These are phyloP conservation scores for Heterohyrax brucei DNA, from an alignment of 2,797 vertebrate genomes.

Conservation along the genomic window DNA sequence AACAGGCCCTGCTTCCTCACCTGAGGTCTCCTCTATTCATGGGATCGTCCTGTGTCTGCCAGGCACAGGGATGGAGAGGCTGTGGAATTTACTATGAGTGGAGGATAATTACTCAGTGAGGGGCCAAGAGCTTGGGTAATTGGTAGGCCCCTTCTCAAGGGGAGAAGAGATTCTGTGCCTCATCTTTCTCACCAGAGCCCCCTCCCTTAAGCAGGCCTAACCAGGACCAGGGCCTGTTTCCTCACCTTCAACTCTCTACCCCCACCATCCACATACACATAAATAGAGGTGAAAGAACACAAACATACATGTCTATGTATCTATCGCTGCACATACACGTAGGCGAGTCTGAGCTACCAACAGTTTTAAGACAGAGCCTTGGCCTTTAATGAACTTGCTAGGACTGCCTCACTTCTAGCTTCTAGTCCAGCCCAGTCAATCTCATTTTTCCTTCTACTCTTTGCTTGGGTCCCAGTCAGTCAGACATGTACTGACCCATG, in stretches of 20 bases:
- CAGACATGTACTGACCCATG: neutral
- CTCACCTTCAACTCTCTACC: neutral
- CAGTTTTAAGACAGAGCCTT: conserved; percentile 5
- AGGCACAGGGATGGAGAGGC: neutral
- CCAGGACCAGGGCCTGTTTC: neutral
- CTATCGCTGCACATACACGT: neutral
- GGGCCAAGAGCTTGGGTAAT: conserved; percentile 1
- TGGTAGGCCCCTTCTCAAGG: neutral
- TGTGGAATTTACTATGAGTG: neutral
- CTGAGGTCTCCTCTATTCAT: neutral
- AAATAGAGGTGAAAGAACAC: neutral
- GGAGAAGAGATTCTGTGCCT: conserved; percentile 3
- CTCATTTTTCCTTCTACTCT: neutral
- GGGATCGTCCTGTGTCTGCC: neutral
- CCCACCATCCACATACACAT: neutral
- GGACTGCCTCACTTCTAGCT: neutral
- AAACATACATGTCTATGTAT: fast-evolving
- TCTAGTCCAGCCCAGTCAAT: neutral
- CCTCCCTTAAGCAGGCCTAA: conserved; percentile 26
- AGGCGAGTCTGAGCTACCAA: neutral
- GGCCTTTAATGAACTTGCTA: neutral
- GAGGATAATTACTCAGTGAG: conserved; percentile 8
- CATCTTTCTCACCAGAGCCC: neutral
- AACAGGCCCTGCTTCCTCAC: neutral
- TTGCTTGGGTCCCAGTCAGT: neutral